A percentile compares a stretch with the other conserved stretches of the same genome.
These are phyloP conservation scores for Sarcophaga variegata DNA, from an alignment of 2,888 invertebrate genomes.

Conservation along the genomic window DNA sequence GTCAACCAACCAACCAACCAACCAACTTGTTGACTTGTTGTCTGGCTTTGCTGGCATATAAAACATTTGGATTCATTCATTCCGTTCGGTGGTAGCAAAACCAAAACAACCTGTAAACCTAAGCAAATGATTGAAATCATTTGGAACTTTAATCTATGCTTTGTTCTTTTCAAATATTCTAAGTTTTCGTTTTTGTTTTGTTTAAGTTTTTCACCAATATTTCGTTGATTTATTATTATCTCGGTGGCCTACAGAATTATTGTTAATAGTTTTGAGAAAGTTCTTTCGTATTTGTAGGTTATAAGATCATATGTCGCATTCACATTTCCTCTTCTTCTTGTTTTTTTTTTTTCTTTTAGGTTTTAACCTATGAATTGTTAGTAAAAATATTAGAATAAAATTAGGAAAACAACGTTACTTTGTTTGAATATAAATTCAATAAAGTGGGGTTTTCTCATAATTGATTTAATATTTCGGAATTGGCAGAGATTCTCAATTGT, in stretches of 20 bases:
- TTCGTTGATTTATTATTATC: slow-evolving; percentile 37
- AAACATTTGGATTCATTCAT: too few relatives aligned
- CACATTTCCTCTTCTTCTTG: neutral
- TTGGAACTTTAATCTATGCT: slow-evolving; percentile 10
- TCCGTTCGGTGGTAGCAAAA: neutral
- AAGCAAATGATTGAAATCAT: slow-evolving; percentile 15
- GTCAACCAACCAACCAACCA: slow-evolving; percentile 40
- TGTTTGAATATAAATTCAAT: neutral
- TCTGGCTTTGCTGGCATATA: neutral
- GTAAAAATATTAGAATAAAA: neutral
- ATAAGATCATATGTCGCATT: neutral
- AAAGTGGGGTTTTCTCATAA: too few relatives aligned
- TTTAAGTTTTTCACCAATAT: neutral
- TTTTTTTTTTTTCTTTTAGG: too few relatives aligned
- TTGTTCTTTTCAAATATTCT: slow-evolving; percentile 8
- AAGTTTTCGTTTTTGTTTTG: slow-evolving; percentile 33
- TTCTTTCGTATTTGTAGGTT: neutral
- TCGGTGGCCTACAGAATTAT: neutral
- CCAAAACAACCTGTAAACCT: slow-evolving; percentile 50
- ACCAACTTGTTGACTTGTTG: neutral
- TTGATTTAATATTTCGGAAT: too few relatives aligned
- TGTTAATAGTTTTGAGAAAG: slow-evolving; percentile 26
- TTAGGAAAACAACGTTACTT: neutral
- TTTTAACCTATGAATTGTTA: neutral
- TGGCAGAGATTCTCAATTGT: too few relatives aligned